Conservation (phyloP, 2,888 invertebrate species). For the Hemistola chrysoprasaria region DNA sequence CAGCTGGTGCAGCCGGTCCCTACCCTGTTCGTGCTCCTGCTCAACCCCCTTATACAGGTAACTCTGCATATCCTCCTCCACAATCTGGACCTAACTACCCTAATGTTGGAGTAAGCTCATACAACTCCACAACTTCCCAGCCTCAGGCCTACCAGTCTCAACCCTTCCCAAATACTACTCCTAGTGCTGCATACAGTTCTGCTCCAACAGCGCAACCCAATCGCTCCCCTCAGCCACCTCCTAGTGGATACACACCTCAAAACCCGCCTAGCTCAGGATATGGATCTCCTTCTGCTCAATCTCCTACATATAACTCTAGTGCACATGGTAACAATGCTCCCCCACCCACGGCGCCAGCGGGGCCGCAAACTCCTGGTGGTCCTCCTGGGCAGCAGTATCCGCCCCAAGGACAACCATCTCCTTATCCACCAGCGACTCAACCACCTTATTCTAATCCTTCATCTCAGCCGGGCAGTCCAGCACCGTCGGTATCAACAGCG, state of each 20-base stretch:
- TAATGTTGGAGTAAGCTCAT: conserved; percentile 72
- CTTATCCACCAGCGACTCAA: conserved; percentile 84
- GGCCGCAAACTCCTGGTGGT: conserved; percentile 71
- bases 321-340: conserved; percentile 77
- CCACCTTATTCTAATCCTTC: conserved; percentile 81
- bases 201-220: conserved; percentile 77
- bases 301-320: conserved; percentile 85
- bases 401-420: conserved; percentile 83
- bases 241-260: conserved; percentile 80
- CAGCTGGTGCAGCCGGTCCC: conserved; percentile 66
- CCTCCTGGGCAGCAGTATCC: conserved; percentile 85
- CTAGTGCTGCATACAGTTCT: conserved; percentile 79
- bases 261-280: conserved; percentile 82
- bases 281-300: conserved; percentile 85
- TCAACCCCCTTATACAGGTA: conserved; percentile 72
- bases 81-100: conserved; percentile 71
- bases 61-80: conserved; percentile 71
- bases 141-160: conserved; percentile 77
- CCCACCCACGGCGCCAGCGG: conserved; percentile 73
- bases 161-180: conserved; percentile 74
- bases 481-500: conserved; percentile 75
- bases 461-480: conserved; percentile 77
- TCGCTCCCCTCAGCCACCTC: conserved; percentile 81
- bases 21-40: conserved; percentile 69
- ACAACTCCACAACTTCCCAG: conserved; percentile 72